phyloP scores from a whole-genome alignment of 2,888 invertebrate species.

The Minunthozetes semirufus region DNA sequence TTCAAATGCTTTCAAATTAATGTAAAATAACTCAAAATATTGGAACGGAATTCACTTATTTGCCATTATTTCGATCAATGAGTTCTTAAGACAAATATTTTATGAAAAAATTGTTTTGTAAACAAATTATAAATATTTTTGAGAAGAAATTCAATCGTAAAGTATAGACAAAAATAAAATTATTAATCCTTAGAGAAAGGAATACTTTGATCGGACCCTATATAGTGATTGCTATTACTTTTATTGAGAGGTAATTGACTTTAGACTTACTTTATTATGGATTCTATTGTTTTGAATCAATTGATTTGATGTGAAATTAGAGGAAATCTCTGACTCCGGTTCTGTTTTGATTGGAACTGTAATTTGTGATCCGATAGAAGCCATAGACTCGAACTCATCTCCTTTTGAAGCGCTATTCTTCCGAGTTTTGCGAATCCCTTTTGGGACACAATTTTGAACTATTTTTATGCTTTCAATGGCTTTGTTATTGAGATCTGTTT shows the following conservation, averaged over 20 bases:
- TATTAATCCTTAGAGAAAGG: no score
- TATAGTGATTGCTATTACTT: no score
- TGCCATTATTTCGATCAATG: no score
- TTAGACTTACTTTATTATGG: constrained; percentile 25
- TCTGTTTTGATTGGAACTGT: constrained; percentile 25
- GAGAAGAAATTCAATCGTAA: no score
- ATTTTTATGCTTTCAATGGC: background rate
- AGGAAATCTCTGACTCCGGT: background rate
- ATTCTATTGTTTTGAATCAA: constrained; percentile 1
- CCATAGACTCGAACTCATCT: background rate
- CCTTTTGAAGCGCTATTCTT: constrained; percentile 19
- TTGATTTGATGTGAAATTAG: constrained; percentile 7
- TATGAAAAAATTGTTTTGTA: no score
- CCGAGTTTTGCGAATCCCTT: background rate
- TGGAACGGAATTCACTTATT: no score
- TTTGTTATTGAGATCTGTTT: background rate
- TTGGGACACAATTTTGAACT: background rate
- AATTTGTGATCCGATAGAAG: background rate
- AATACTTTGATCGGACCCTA: no score
- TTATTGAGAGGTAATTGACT: background rate
- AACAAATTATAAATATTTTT: no score
- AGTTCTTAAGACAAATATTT: no score
- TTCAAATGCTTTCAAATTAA: no score
- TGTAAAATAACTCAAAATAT: no score
- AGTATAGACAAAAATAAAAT: no score